Conservation (phyloP, 2,888 invertebrate genomes). For the Orthosia gothica region DNA sequence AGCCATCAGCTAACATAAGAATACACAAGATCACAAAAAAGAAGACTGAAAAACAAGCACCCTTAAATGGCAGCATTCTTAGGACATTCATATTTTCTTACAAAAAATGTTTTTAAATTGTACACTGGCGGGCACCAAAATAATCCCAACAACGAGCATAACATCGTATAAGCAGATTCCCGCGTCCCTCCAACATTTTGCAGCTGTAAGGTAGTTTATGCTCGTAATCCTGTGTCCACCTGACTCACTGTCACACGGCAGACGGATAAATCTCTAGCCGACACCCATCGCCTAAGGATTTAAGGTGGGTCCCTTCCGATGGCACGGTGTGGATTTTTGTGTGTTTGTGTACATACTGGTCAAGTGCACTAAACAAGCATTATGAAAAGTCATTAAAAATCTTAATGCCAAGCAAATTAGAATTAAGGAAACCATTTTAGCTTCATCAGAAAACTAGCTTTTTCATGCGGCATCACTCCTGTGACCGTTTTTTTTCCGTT, state of each 20-base stretch:
- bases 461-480: neutral
- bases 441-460: neutral
- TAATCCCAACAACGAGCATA: conserved; percentile 7
- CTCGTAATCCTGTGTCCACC: conserved; percentile 66
- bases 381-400: neutral
- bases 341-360: conserved; percentile 20
- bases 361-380: neutral
- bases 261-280: conserved; percentile 78
- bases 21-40: no score
- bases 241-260: conserved; percentile 77
- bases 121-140: neutral
- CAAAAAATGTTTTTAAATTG: neutral
- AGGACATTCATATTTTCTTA: neutral
- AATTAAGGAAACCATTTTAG: neutral
- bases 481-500: no score
- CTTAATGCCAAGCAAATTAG: neutral
- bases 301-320: conserved; percentile 37
- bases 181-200: conserved; percentile 21
- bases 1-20: no score
- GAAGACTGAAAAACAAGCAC: no score
- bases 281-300: conserved; percentile 64
- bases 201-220: conserved; percentile 60
- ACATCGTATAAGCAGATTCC: conserved; percentile 43
- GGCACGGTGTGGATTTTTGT: conserved; percentile 24
- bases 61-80: no score